phyloP scores from a whole-genome alignment of 2,113 vertebrate genomes.

The Sebastes fasciatus region DNA sequence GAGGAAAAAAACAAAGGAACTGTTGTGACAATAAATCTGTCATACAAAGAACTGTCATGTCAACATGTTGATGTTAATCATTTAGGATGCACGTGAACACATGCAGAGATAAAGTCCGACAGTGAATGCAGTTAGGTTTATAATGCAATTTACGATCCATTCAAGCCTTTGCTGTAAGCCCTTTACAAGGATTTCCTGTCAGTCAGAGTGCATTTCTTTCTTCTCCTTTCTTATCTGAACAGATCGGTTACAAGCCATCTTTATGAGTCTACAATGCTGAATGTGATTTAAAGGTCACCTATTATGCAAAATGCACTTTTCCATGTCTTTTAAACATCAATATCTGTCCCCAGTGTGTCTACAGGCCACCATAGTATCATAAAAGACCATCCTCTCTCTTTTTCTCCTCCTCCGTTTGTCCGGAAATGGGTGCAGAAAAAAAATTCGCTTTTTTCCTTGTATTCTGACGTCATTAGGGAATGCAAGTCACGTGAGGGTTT shows the following conservation, averaged over 20 bases:
- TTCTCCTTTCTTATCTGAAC: conserved; percentile 22
- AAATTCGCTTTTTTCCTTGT: no score
- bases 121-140: neutral
- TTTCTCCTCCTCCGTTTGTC: no score
- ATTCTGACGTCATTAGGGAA: no score
- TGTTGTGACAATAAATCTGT: neutral
- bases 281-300: no score
- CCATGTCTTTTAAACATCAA: no score
- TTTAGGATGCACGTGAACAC: neutral
- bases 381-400: no score
- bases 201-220: neutral
- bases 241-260: neutral
- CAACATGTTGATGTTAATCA: conserved; percentile 7
- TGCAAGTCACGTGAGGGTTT: no score
- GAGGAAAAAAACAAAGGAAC: neutral
- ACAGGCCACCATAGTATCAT: no score
- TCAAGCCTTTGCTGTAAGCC: neutral
- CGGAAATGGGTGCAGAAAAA: no score
- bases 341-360: no score
- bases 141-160: neutral
- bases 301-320: no score
- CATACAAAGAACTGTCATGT: neutral
- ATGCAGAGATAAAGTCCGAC: neutral
- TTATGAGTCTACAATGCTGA: neutral
- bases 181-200: conserved; percentile 16